A percentile compares a stretch with the other conserved stretches of the same genome.
phyloP scores from a whole-genome alignment of 2,797 vertebrate species.

The Phylloscopus collybita region DNA sequence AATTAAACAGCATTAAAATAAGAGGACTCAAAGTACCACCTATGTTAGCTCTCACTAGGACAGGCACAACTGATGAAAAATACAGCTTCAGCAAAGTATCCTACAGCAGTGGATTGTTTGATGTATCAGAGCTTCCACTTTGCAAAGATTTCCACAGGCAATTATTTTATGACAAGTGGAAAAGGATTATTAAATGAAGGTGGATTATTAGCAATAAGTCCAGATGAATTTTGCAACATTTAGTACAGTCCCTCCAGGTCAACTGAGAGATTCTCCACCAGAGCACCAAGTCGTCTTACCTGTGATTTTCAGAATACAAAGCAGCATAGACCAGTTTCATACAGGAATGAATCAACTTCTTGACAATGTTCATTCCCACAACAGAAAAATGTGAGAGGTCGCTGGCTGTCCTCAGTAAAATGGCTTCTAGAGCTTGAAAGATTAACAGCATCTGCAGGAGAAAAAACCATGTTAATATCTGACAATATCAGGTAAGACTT shows the following conservation, averaged over 20 bases:
- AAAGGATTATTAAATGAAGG: not conserved
- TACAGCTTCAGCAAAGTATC: not conserved
- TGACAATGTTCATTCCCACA: constrained; percentile 90
- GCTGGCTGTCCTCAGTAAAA: constrained; percentile 91
- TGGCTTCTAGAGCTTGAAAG: constrained; percentile 90
- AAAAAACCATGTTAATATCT: not conserved
- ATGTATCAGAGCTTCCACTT: not conserved
- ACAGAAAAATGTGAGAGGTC: constrained; percentile 90
- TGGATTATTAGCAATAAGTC: not conserved
- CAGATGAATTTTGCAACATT: not conserved
- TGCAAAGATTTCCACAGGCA: not conserved
- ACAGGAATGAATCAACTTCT: constrained; percentile 83
- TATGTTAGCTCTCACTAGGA: not conserved
- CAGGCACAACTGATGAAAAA: not conserved
- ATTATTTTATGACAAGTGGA: not conserved
- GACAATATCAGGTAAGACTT: not conserved
- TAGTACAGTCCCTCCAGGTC: not conserved
- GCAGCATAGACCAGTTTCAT: constrained; percentile 87
- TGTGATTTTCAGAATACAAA: constrained; percentile 84
- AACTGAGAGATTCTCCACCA: not conserved
- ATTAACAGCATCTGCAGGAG: constrained; percentile 83
- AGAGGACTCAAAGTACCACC: not conserved
- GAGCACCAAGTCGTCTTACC: constrained; percentile 64
- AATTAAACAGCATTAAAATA: not conserved
- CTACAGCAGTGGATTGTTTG: not conserved